These are phyloP conservation scores for Parauchenoglanis ngamensis DNA, from an alignment of 2,797 vertebrate species.

Conservation along the genomic window DNA sequence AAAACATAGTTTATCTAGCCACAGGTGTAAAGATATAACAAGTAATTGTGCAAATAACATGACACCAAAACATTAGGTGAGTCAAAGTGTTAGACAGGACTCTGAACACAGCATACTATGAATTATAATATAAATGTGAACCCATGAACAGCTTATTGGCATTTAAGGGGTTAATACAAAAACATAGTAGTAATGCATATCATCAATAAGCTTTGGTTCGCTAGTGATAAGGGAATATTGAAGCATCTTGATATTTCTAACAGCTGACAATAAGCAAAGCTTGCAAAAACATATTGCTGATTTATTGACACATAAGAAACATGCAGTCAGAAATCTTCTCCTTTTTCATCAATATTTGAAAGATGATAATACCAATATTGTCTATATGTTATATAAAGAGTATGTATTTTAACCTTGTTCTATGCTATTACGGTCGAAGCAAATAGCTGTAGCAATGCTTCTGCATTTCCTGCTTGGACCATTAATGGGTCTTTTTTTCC, in stretches of 20 bases:
- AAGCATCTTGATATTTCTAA: conserved; percentile 7
- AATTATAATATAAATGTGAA: neutral
- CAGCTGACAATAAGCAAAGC: neutral
- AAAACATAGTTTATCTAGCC: neutral
- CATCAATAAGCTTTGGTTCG: no score
- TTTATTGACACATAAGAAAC: neutral
- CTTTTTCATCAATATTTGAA: neutral
- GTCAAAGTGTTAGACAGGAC: neutral
- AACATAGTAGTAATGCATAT: neutral
- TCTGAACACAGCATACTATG: neutral
- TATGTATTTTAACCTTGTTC: neutral
- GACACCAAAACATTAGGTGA: neutral
- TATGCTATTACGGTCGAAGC: neutral
- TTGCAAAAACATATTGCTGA: neutral
- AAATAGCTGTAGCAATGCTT: neutral
- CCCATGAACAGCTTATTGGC: neutral
- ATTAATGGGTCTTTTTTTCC: neutral
- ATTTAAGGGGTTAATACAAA: neutral
- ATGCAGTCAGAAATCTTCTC: neutral
- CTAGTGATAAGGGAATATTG: no score
- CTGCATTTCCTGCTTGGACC: neutral
- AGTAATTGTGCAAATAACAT: neutral
- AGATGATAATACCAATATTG: neutral
- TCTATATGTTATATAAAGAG: neutral
- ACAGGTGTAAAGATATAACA: neutral